Evolutionary conservation across 2,888 invertebrate species (phyloP), one percentile per base, ranked within the genome.

Genomic region (Amblyjoppa proteus): DNA sequence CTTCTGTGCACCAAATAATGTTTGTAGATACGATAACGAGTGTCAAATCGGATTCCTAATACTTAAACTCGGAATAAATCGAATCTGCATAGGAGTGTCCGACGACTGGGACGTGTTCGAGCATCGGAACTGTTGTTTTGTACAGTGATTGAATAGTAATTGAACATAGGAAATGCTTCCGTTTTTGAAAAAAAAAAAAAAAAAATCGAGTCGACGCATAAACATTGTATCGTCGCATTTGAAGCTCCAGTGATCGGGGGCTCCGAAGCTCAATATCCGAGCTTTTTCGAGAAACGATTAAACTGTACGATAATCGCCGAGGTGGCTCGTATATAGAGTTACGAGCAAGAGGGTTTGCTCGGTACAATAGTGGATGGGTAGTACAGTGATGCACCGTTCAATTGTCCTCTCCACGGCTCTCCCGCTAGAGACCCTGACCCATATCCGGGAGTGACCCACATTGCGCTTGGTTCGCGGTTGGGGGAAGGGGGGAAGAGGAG

Each of bases 401-500:
- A 79, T 85, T 85, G 85, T 85, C 78, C 82, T 71, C 81, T 81
- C 41, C 68, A 51, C n/a, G 49, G 78, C 86, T 86, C 86, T 81
- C 84, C 75, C 79, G 79, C 88, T 80, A 81, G 91, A 90, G 91
- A 90, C 93, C 93, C 77, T 93, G 93, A 93, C 93, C 93, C 85
- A 93, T 92, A 92, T 93, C 88, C 88, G 88, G 89, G 88, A 84
- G 81, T 88, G 92, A 92, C 93, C 92, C 86, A 92, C 86, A 90
- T 92, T 68, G 66, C 70, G 83, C 78, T 53, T 76, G 70, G 81
- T 74, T 66, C 45, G 56, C 70, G 58, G 68, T 53, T 2, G 28
- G 68, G 56, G 66, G 38, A 53, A 49, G 58, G 68, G 41, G 78
- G 68, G 41, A 20, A 68, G 11, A 25, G 3, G 20, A 41, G 83